Evolutionary conservation across 2,113 vertebrate species (phyloP), one percentile per base, ranked within the genome.

Genomic region (Nibea coibor): DNA sequence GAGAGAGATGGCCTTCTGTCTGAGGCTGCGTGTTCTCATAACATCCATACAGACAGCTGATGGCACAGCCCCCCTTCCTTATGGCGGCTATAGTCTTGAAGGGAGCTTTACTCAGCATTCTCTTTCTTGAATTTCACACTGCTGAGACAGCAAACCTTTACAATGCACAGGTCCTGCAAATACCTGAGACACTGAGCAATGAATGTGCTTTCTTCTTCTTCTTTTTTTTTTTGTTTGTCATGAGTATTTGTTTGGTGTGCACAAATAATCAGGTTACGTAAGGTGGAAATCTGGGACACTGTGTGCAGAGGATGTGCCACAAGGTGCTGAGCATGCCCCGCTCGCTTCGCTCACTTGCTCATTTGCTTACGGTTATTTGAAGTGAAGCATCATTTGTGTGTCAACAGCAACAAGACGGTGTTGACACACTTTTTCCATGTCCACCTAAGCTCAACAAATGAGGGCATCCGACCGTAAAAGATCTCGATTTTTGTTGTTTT

Each of bases 221-320:
- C 7, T 28, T 20, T 3, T 64, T 48, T 10, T 51, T 72, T 81
- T 64, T 75, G 75, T 87, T 87, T 86, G 75, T 83, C 70, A 26
- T 68, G 75, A 77, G 51, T 77, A 75, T 87, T 83, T 90, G 83
- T 78, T 45, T 43, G 65, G 66, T 63, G 75, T 83, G 77, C 84
- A 75, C 83, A 85, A 88, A 82, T 86, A 91, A 88, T 82, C 61
- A 48, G 82, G 81, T 92, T 92, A 75, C 51, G 9, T 84, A 91
- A 91, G 75, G 83, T 39, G 69, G 78, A 88, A 88, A 91, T 91
- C 80, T 93, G 88, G 92, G 88, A 82, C 88, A 56, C 76, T 17
- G 80, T 79, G 84, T 87, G 76, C 88, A 70, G 85, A 70, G 74
- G 75, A 79, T 69, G 76, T 61, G 77, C 72, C 86, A 80, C 84